Percentiles rank a stretch among this genome's conserved stretches.
Evolutionary conservation across 2,888 invertebrate genomes (phyloP).

Genomic region (Tiliacea citrago): DNA sequence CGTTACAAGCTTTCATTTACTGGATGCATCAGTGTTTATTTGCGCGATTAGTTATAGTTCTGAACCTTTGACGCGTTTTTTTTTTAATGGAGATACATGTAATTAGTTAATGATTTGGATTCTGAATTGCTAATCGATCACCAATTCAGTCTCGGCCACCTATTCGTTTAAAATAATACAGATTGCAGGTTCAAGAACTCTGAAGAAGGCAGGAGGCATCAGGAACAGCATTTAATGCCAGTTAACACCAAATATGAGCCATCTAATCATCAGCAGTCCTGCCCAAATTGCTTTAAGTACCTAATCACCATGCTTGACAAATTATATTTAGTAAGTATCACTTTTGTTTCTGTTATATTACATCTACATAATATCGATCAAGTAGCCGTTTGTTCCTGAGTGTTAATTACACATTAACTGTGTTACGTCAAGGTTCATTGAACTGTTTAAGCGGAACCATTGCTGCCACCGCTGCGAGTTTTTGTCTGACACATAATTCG

Average conservation of each 20-base stretch:
- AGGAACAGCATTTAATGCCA: too few relatives aligned
- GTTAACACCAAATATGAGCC: too few relatives aligned
- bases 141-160: too few relatives aligned
- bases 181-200: too few relatives aligned
- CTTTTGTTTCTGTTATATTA: slow-evolving; percentile 1
- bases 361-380: slow-evolving; percentile 18
- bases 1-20: slow-evolving; percentile 1
- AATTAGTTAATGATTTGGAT: not conserved
- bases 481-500: slow-evolving; percentile 55
- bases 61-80: not conserved
- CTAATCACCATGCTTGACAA: not conserved
- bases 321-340: not conserved
- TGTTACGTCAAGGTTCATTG: slow-evolving; percentile 48
- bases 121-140: too few relatives aligned
- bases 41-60: too few relatives aligned
- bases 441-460: slow-evolving; percentile 52
- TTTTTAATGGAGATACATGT: too few relatives aligned
- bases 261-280: too few relatives aligned
- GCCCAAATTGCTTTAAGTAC: too few relatives aligned
- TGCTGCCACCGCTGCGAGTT: slow-evolving; percentile 3
- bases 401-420: slow-evolving; percentile 41
- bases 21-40: slow-evolving; percentile 13
- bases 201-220: too few relatives aligned
- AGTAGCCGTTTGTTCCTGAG: slow-evolving; percentile 15
- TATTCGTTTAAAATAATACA: too few relatives aligned